phyloP scores from a whole-genome alignment of 1,140 invertebrate genomes.

The Ptiloglossa arizonensis region DNA sequence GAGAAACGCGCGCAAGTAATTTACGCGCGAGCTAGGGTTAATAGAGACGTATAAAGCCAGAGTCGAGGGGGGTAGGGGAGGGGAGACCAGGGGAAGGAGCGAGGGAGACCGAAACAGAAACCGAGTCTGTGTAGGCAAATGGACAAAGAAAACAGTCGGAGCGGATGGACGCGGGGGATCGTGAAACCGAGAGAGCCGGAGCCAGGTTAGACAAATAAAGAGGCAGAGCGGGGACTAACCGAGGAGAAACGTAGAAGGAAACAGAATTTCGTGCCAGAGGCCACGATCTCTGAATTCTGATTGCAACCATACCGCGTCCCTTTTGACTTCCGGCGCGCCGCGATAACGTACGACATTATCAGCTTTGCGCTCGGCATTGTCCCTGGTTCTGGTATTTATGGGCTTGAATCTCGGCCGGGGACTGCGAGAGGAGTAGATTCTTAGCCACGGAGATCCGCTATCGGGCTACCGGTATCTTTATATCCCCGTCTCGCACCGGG shows the following conservation, averaged over 20 bases:
- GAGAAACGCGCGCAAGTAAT: slow-evolving; percentile 13
- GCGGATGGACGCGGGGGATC: not conserved
- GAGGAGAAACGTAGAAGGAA: not conserved
- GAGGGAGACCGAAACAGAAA: slow-evolving; percentile 13
- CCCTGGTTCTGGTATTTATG: slow-evolving; percentile 39
- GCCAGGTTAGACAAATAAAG: not conserved
- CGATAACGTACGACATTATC: slow-evolving; percentile 49
- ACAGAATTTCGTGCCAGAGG: slow-evolving; percentile 39
- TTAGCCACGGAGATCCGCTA: slow-evolving; percentile 19
- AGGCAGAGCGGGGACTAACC: not conserved
- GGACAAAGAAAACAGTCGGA: slow-evolving; percentile 5
- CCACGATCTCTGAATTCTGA: slow-evolving; percentile 59
- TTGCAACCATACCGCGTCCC: slow-evolving; percentile 39
- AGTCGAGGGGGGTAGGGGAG: not conserved
- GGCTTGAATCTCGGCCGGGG: slow-evolving; percentile 1
- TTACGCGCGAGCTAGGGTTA: slow-evolving; percentile 19
- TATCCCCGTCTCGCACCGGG: not conserved
- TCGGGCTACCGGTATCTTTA: slow-evolving; percentile 7
- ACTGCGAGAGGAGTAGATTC: slow-evolving; percentile 7
- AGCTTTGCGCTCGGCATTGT: slow-evolving; percentile 31
- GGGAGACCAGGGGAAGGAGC: not conserved
- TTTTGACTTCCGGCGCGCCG: slow-evolving; percentile 48
- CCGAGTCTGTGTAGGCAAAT: not conserved
- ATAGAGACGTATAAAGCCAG: slow-evolving; percentile 14
- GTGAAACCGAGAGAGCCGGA: not conserved